These are phyloP conservation scores for Trichacis sp. DNA, from an alignment of 2,888 invertebrate species.

Conservation along the genomic window DNA sequence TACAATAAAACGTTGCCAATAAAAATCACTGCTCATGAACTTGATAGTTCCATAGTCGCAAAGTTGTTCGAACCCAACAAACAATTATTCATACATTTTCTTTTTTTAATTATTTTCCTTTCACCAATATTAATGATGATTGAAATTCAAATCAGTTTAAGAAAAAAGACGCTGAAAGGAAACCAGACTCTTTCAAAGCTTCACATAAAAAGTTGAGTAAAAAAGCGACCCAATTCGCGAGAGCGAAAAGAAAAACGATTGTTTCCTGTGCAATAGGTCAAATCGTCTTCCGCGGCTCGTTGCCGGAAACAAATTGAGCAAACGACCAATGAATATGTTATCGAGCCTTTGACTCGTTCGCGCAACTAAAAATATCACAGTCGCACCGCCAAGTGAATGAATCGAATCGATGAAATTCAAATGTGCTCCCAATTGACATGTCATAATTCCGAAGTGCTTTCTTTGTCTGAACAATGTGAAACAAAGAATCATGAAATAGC, in stretches of 20 bases:
- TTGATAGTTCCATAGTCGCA: no score
- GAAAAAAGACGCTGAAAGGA: no score
- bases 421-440: not conserved
- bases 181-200: no score
- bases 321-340: conserved; percentile 35
- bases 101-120: no score
- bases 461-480: not conserved
- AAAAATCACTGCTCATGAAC: no score
- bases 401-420: conserved; percentile 19
- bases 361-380: conserved; percentile 28
- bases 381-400: conserved; percentile 3
- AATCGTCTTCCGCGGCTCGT: conserved; percentile 12
- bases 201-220: not conserved
- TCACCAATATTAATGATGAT: no score
- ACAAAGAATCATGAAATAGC: not conserved
- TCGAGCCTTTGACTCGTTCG: conserved; percentile 8
- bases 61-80: no score
- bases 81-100: no score
- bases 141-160: no score
- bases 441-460: not conserved
- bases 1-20: no score
- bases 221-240: not conserved
- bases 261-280: conserved; percentile 7
- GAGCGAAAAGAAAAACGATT: no score
- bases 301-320: conserved; percentile 34